A percentile compares a stretch with the other conserved stretches of the same genome.
Evolutionary conservation across 2,888 invertebrate species (phyloP).

Genomic region (Chromoteleia sp.): DNA sequence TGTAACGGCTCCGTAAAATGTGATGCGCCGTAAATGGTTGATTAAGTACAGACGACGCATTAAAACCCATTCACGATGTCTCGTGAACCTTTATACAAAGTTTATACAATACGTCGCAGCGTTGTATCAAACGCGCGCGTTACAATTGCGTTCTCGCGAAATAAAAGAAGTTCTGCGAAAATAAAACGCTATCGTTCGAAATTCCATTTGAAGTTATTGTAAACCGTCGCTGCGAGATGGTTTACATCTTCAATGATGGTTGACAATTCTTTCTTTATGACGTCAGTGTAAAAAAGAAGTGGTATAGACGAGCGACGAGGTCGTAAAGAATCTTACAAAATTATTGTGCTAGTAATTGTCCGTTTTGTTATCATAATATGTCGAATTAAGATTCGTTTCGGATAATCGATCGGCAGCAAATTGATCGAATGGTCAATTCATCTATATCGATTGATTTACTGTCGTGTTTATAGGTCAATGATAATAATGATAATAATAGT

Average conservation of each 20-base stretch:
- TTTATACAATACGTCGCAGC: conserved; percentile 1
- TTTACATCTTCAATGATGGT: too few species aligned
- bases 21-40: conserved; percentile 6
- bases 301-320: too few species aligned
- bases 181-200: conserved; percentile 12
- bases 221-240: neutral
- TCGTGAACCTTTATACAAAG: neutral
- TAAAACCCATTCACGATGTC: neutral
- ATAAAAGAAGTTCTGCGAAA: conserved; percentile 5
- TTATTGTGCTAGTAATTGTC: too few species aligned
- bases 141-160: conserved; percentile 12
- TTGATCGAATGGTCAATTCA: too few species aligned
- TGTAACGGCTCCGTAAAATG: too few species aligned
- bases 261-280: neutral
- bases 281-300: neutral
- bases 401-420: too few species aligned
- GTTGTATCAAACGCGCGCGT: conserved; percentile 1
- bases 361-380: too few species aligned
- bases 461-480: too few species aligned
- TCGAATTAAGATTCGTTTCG: too few species aligned
- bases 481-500: too few species aligned
- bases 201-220: neutral
- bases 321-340: too few species aligned
- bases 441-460: too few species aligned
- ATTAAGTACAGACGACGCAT: conserved; percentile 5